Conservation (phyloP, 2,113 vertebrate species). For the Ceratotherium simum region DNA sequence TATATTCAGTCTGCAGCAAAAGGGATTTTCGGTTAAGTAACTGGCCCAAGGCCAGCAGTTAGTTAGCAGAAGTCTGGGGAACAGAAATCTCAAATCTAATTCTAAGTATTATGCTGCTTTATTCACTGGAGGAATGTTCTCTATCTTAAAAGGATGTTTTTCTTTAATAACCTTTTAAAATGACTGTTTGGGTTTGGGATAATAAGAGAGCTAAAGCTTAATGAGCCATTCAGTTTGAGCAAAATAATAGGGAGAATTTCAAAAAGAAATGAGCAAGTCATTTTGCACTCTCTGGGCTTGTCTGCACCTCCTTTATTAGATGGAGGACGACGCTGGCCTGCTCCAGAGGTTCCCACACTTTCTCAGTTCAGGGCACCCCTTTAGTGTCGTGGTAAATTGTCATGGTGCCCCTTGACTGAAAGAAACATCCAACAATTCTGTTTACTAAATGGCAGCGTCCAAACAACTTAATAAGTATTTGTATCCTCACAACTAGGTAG, state of each 20-base stretch:
- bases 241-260: neutral
- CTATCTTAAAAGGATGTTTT: neutral
- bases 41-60: neutral
- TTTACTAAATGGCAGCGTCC: neutral
- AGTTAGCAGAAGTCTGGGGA: neutral
- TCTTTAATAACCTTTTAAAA: neutral
- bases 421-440: neutral
- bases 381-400: accelerated
- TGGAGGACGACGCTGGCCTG: neutral
- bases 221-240: neutral
- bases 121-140: neutral
- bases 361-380: neutral
- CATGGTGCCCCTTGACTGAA: neutral
- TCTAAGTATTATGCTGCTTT: neutral
- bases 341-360: neutral
- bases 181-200: neutral
- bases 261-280: neutral
- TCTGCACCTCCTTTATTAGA: neutral
- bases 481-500: neutral
- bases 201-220: neutral
- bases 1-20: neutral
- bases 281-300: neutral
- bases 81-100: neutral
- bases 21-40: neutral
- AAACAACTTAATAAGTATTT: neutral